Percentiles rank a stretch among this genome's conserved stretches.
These are phyloP conservation scores for Scaptomyza parva DNA, from an alignment of 2,888 invertebrate genomes.

Conservation along the genomic window DNA sequence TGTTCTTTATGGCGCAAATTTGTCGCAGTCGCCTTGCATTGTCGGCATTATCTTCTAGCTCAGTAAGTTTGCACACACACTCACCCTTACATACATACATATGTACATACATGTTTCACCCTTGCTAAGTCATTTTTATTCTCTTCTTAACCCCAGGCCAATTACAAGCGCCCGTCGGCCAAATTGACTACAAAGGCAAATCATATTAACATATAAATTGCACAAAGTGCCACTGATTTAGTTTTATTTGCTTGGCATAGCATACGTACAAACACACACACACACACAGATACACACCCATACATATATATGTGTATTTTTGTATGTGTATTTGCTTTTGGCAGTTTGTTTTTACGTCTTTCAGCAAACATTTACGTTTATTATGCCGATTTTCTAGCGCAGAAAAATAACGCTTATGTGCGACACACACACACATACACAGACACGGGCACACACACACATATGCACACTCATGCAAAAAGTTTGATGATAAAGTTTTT, in stretches of 20 bases:
- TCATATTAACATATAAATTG: slow-evolving; percentile 81
- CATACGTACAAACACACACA: slow-evolving; percentile 21
- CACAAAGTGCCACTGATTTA: slow-evolving; percentile 77
- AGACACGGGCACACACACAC: slow-evolving; percentile 10
- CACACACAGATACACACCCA: slow-evolving; percentile 1
- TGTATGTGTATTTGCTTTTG: slow-evolving; percentile 28
- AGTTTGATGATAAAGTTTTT: slow-evolving; percentile 42
- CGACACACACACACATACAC: slow-evolving; percentile 25
- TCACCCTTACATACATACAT: background rate
- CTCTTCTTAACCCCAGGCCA: slow-evolving; percentile 41
- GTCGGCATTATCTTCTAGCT: slow-evolving; percentile 65
- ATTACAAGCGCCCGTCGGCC: slow-evolving; percentile 55
- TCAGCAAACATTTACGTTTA: slow-evolving; percentile 77
- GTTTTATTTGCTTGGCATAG: slow-evolving; percentile 57
- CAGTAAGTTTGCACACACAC: slow-evolving; percentile 53
- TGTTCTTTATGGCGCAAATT: slow-evolving; percentile 53
- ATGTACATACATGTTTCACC: slow-evolving; percentile 1
- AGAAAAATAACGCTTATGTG: slow-evolving; percentile 81
- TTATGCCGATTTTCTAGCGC: slow-evolving; percentile 81
- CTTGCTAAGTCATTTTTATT: slow-evolving; percentile 17
- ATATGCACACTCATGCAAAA: slow-evolving; percentile 22
- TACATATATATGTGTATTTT: background rate
- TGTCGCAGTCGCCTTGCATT: slow-evolving; percentile 48
- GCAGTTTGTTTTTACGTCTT: slow-evolving; percentile 73
- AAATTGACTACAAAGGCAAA: slow-evolving; percentile 73